Percentiles rank a stretch among this genome's conserved stretches.
These are phyloP conservation scores for Rutpela maculata DNA, from an alignment of 2,888 invertebrate species.

Conservation along the genomic window DNA sequence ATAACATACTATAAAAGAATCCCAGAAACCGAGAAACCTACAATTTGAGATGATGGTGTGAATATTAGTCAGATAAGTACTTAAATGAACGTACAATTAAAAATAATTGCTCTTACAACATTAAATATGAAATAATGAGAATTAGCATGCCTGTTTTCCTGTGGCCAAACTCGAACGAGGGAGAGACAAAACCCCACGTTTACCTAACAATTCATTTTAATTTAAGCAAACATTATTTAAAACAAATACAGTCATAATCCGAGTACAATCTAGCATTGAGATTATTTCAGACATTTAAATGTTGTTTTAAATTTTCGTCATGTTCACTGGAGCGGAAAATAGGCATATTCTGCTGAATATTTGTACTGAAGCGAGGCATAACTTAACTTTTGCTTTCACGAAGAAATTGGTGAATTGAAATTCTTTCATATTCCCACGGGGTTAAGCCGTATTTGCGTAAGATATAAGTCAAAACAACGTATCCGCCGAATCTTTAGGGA, in stretches of 20 bases:
- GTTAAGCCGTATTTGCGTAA: neutral
- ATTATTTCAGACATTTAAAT: conserved; percentile 34
- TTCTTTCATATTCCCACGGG: conserved; percentile 13
- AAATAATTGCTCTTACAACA: neutral
- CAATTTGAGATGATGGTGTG: too few relatives aligned
- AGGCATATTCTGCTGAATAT: conserved; percentile 30
- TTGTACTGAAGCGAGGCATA: neutral
- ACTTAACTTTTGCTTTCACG: conserved; percentile 1
- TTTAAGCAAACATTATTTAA: neutral
- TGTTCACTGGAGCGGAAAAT: conserved; percentile 37
- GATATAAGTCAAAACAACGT: conserved; percentile 7
- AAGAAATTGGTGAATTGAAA: conserved; percentile 7
- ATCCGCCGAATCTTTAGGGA: neutral
- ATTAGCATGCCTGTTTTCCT: neutral
- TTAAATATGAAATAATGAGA: neutral
- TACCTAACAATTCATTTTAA: neutral
- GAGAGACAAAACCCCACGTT: neutral
- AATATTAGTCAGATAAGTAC: too few relatives aligned
- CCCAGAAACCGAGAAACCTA: too few relatives aligned
- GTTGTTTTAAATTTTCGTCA: conserved; percentile 17
- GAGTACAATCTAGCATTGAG: neutral
- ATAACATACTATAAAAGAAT: too few relatives aligned
- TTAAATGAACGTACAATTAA: neutral
- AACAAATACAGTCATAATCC: conserved; percentile 7
- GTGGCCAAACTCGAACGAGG: neutral